Evolutionary conservation across 2,888 invertebrate genomes (phyloP), one percentile per base, ranked within the genome.

Genomic region (Pseudolycoriella hygida): DNA sequence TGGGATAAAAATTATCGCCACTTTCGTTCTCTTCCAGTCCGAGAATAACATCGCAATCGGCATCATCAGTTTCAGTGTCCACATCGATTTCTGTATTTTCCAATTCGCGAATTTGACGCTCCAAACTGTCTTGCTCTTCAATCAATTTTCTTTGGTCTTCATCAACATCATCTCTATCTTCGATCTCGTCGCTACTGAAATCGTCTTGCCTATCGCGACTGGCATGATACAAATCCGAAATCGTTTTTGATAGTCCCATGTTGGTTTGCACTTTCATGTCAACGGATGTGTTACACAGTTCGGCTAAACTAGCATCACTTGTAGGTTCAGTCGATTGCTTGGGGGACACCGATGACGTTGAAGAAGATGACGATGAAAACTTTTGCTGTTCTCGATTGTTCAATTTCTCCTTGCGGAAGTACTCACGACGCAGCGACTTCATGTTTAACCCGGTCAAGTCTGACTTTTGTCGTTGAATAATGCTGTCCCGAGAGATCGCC

Each of bases 1-100:
- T 0, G 20, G 43, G 43, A 46, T 48, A 31, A 14, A 30, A n/a
- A 19, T 55, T 50, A 38, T 57, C 57, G 43, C 57, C 57, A 40
- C 41, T 41, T 18, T 48, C 47, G 20, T 60, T 57, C 3, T 60
- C 60, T 2, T 58, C 60, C 44, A 60, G 55, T 42, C 61, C 60
- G 17, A 62, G 52, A 41, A 58, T 57, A 8, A 57, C 61, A 45
- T 63, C 64, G 45, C 60, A 61, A 46, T 64, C 65, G 0, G 80
- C 80, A 53, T 84, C 85, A 59, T 85, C 85, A 1, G 84, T 85
- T 61, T 85, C 85, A 0, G 83, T 84, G 51, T 85, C 85, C 40
- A 84, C 68, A 55, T 83, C 82, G 42, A 82, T 76, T 55, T 66
- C 83, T 1, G 78, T 75, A 41, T 77, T 76, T 53, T 74, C 80